A percentile compares a stretch with the other conserved stretches of the same genome.
These are phyloP conservation scores for Diprion similis DNA, from an alignment of 1,140 invertebrate species.

Conservation along the genomic window DNA sequence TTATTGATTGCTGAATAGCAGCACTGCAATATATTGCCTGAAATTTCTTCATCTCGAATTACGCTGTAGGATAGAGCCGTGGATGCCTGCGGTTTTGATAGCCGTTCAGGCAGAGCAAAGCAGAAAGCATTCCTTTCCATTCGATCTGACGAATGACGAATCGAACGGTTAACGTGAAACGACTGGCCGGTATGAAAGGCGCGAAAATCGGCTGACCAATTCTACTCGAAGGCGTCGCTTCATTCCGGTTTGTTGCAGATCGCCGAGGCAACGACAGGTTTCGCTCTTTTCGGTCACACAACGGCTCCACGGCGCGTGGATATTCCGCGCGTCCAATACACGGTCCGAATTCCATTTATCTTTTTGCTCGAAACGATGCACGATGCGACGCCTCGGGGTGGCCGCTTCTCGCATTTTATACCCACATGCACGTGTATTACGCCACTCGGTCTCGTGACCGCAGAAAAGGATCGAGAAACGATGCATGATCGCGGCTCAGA, in stretches of 20 bases:
- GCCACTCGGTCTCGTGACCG: conserved; percentile 29
- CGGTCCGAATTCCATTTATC: conserved; percentile 5
- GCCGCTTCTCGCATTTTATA: too few species aligned
- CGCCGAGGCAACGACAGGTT: neutral
- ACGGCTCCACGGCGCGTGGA: neutral
- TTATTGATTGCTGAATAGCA: too few species aligned
- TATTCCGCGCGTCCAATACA: neutral
- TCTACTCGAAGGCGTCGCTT: conserved; percentile 34
- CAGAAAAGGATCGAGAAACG: conserved; percentile 46
- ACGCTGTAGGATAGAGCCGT: conserved; percentile 17
- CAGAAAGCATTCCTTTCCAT: neutral
- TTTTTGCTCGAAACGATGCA: neutral
- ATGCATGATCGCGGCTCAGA: conserved; percentile 44
- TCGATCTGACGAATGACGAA: conserved; percentile 44
- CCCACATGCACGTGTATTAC: too few species aligned
- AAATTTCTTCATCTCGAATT: too few species aligned
- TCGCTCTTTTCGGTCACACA: neutral
- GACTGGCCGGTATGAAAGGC: conserved; percentile 48
- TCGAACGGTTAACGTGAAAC: conserved; percentile 49
- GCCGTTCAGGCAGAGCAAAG: too few species aligned
- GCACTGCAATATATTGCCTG: too few species aligned
- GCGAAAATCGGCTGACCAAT: conserved; percentile 48
- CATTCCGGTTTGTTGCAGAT: conserved; percentile 3
- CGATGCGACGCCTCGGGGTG: neutral
- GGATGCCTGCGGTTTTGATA: neutral